Evolutionary conservation across 2,113 vertebrate genomes (phyloP).

Genomic region (Protobothrops flavoviridis): DNA sequence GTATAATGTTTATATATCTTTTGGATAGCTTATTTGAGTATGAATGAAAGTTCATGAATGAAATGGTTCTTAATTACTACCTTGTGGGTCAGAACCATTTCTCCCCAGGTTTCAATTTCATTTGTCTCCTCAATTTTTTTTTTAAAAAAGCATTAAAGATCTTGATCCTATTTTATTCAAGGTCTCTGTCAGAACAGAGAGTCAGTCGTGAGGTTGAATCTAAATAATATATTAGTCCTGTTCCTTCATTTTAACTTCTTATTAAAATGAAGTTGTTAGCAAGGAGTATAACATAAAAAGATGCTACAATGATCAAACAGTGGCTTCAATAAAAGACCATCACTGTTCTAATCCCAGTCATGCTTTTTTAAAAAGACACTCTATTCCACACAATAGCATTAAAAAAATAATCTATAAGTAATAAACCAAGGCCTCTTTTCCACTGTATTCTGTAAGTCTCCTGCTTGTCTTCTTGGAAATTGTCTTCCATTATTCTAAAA

Average conservation of each 20-base stretch:
- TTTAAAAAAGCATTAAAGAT: not conserved
- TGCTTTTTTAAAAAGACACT: not conserved
- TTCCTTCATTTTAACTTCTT: not conserved
- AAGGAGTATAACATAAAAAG: not conserved
- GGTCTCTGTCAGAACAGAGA: not conserved
- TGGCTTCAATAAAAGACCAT: not conserved
- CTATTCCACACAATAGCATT: not conserved
- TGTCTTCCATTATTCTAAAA: not conserved
- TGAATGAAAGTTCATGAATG: not conserved
- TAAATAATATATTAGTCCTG: not conserved
- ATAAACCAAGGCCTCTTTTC: not conserved
- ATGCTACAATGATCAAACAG: not conserved
- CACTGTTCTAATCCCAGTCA: not conserved
- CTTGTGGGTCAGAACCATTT: not conserved
- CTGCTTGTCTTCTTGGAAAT: not conserved
- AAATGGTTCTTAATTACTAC: not conserved
- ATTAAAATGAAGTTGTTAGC: not conserved
- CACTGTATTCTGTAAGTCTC: not conserved
- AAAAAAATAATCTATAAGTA: not conserved
- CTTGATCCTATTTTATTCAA: not conserved
- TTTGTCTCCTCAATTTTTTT: not conserved
- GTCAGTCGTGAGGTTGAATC: not conserved
- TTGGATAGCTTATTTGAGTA: not conserved
- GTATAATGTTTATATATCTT: not conserved
- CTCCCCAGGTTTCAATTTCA: not conserved